These are phyloP conservation scores for Sigmodon hispidus DNA, from an alignment of 2,113 vertebrate genomes.

Conservation along the genomic window DNA sequence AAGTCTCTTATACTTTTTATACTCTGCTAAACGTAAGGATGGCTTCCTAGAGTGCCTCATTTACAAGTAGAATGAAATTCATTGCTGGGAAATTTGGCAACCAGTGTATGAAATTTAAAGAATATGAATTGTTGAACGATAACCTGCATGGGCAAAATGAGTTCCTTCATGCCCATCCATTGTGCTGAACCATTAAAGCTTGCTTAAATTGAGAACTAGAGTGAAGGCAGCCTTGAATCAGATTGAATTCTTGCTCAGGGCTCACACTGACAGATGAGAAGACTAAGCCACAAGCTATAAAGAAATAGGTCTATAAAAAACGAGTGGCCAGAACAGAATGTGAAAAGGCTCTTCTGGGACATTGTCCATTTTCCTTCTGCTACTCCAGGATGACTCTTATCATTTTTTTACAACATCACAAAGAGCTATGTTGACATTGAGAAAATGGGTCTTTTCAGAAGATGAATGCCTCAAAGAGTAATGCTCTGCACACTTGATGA, in stretches of 20 bases:
- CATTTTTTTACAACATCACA: neutral
- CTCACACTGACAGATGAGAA: neutral
- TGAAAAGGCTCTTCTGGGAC: neutral
- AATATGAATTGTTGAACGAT: neutral
- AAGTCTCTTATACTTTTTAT: neutral
- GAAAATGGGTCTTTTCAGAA: neutral
- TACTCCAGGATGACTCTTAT: neutral
- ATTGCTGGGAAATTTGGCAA: neutral
- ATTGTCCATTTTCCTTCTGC: neutral
- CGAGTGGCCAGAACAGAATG: neutral
- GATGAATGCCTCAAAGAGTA: neutral
- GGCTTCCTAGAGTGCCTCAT: neutral
- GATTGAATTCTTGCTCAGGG: neutral
- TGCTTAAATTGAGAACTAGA: neutral
- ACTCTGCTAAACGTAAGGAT: neutral
- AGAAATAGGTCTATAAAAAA: neutral
- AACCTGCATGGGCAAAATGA: neutral
- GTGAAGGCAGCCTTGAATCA: neutral
- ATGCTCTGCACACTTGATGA: neutral
- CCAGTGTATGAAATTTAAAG: neutral
- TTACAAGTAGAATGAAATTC: neutral
- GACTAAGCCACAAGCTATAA: neutral
- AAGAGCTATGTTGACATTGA: neutral
- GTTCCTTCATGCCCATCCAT: neutral
- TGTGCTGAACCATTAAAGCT: neutral